Evolutionary conservation across 2,888 invertebrate genomes (phyloP).

Genomic region (Acronicta aceris): DNA sequence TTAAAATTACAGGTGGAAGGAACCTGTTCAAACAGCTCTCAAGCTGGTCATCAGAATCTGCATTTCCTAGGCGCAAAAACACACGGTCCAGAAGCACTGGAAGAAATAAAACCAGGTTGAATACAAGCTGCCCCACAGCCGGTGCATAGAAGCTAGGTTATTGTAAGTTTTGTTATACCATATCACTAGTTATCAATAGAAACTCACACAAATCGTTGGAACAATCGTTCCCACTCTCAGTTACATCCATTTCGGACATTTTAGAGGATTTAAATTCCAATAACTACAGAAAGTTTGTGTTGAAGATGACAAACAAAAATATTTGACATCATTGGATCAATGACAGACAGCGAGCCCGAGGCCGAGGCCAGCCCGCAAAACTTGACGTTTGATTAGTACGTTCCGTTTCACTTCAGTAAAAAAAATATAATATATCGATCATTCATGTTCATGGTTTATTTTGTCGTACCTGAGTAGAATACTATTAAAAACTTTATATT

Average conservation of each 20-base stretch:
- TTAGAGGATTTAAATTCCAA: slow-evolving; percentile 58
- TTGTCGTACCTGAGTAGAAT: no score
- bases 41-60: slow-evolving; percentile 96
- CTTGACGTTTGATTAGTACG: background rate
- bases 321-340: slow-evolving; percentile 60
- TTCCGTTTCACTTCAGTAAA: slow-evolving; percentile 26
- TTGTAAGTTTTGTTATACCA: slow-evolving; percentile 4
- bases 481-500: no score
- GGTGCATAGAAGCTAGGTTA: slow-evolving; percentile 50
- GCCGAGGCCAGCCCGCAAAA: no score
- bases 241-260: slow-evolving; percentile 87
- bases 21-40: slow-evolving; percentile 94
- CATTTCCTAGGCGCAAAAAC: slow-evolving; percentile 95
- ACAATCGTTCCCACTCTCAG: slow-evolving; percentile 77
- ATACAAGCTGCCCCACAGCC: slow-evolving; percentile 55
- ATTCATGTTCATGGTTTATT: no score
- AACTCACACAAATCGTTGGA: slow-evolving; percentile 84
- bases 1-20: slow-evolving; percentile 96
- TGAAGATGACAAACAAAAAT: slow-evolving; percentile 65
- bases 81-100: slow-evolving; percentile 96
- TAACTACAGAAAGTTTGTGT: slow-evolving; percentile 54
- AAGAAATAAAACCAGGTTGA: slow-evolving; percentile 53
- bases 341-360: slow-evolving; percentile 17
- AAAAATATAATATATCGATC: no score
- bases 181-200: background rate